phyloP scores from a whole-genome alignment of 2,888 invertebrate genomes.

The Dendrolimus pini region DNA sequence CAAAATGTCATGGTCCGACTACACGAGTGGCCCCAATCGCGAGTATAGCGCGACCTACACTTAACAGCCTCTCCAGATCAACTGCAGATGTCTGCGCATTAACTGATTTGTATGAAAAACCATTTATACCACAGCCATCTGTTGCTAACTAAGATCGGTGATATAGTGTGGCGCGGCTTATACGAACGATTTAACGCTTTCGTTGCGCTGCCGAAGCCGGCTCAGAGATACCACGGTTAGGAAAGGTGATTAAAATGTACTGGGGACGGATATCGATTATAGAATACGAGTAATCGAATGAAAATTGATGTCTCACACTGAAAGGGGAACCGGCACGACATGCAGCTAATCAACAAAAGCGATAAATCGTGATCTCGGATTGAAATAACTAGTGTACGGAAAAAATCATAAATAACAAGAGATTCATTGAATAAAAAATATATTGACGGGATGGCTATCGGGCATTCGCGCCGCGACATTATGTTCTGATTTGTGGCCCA shows the following conservation, averaged over 20 bases:
- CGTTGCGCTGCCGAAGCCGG: slow-evolving; percentile 36
- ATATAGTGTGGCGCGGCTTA: neutral
- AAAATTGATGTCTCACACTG: slow-evolving; percentile 17
- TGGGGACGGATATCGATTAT: no score
- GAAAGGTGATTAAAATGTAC: no score
- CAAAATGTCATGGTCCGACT: slow-evolving; percentile 71
- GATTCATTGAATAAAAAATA: slow-evolving; percentile 44
- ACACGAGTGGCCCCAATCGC: slow-evolving; percentile 61
- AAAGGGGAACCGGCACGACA: slow-evolving; percentile 41
- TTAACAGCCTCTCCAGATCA: neutral
- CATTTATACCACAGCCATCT: no score
- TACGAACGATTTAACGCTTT: slow-evolving; percentile 36
- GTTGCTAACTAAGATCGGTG: neutral
- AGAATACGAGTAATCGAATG: no score
- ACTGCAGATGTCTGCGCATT: neutral
- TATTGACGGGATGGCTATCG: slow-evolving; percentile 65
- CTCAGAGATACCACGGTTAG: neutral
- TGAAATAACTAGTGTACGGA: slow-evolving; percentile 61
- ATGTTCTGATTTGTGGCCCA: slow-evolving; percentile 49
- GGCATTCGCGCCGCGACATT: slow-evolving; percentile 74
- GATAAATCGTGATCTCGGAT: slow-evolving; percentile 64
- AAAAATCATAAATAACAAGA: slow-evolving; percentile 41
- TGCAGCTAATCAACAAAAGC: slow-evolving; percentile 62
- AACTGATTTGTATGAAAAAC: neutral
- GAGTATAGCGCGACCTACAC: slow-evolving; percentile 23